Conservation (phyloP, 2,797 vertebrate genomes). For the Cottoperca gobio region DNA sequence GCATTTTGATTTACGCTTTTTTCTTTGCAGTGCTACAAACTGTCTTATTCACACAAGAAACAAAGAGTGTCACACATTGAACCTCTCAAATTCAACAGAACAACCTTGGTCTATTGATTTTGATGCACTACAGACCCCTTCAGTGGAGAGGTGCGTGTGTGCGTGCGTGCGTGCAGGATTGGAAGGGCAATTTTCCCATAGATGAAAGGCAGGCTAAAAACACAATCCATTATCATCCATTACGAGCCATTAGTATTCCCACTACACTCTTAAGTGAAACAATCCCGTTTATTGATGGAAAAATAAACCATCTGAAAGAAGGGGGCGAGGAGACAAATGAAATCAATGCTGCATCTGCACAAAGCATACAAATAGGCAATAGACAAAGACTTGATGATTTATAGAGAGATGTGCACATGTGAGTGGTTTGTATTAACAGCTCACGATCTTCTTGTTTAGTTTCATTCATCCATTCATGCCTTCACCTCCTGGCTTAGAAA, state of each 20-base stretch:
- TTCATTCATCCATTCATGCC: conserved; percentile 46
- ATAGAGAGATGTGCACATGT: not conserved
- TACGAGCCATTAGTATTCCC: conserved; percentile 76
- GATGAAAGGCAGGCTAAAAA: conserved; percentile 75
- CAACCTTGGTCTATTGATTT: not conserved
- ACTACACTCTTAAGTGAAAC: conserved; percentile 73
- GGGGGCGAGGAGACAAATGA: conserved; percentile 31
- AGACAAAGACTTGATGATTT: conserved; percentile 8
- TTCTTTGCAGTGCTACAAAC: not conserved
- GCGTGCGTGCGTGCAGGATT: conserved; percentile 11
- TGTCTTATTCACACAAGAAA: not conserved
- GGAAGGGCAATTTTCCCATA: conserved; percentile 51
- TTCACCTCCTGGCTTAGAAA: conserved; percentile 32
- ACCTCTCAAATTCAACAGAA: conserved; percentile 1
- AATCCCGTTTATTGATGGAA: conserved; percentile 76
- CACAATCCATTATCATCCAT: conserved; percentile 80
- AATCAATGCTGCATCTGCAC: conserved; percentile 59
- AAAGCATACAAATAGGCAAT: conserved; percentile 33
- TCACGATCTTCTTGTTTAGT: not conserved
- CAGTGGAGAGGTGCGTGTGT: not conserved
- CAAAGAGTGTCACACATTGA: not conserved
- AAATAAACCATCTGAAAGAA: conserved; percentile 64
- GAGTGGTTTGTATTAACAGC: conserved; percentile 17
- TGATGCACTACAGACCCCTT: not conserved
- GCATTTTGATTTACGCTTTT: not conserved